Percentiles rank a stretch among this genome's conserved stretches.
These are phyloP conservation scores for Sebastes fasciatus DNA, from an alignment of 2,113 vertebrate genomes.

Conservation along the genomic window DNA sequence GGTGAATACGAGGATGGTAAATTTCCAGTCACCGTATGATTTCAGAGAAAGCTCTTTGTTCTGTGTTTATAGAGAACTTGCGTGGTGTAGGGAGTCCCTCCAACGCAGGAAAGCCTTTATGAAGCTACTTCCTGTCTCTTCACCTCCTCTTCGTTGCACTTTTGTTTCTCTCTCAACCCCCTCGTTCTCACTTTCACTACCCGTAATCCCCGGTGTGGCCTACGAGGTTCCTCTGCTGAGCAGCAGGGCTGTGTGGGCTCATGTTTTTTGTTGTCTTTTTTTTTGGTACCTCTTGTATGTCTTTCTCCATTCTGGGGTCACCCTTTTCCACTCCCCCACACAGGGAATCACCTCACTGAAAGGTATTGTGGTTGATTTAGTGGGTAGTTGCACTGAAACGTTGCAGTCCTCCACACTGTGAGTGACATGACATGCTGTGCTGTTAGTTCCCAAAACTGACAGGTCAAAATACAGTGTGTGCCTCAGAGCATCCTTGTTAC, in stretches of 20 bases:
- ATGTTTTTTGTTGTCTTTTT: conserved; percentile 30
- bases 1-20: conserved; percentile 43
- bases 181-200: conserved; percentile 82
- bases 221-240: conserved; percentile 44
- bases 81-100: conserved; percentile 77
- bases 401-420: conserved; percentile 36
- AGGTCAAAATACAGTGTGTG: conserved; percentile 45
- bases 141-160: conserved; percentile 79
- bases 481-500: conserved; percentile 41
- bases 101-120: conserved; percentile 85
- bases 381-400: conserved; percentile 47
- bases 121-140: conserved; percentile 79
- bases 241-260: conserved; percentile 56
- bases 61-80: conserved; percentile 61
- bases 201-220: conserved; percentile 66
- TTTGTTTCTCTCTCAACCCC: conserved; percentile 80
- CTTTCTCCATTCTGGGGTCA: conserved; percentile 74
- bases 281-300: conserved; percentile 10
- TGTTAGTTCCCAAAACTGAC: conserved; percentile 49
- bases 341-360: conserved; percentile 74
- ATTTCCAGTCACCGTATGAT: conserved; percentile 69
- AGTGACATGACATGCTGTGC: conserved; percentile 44
- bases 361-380: conserved; percentile 52
- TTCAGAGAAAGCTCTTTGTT: conserved; percentile 69
- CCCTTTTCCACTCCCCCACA: conserved; percentile 75